phyloP scores from a whole-genome alignment of 2,113 vertebrate species.

The Hyla sarda region DNA sequence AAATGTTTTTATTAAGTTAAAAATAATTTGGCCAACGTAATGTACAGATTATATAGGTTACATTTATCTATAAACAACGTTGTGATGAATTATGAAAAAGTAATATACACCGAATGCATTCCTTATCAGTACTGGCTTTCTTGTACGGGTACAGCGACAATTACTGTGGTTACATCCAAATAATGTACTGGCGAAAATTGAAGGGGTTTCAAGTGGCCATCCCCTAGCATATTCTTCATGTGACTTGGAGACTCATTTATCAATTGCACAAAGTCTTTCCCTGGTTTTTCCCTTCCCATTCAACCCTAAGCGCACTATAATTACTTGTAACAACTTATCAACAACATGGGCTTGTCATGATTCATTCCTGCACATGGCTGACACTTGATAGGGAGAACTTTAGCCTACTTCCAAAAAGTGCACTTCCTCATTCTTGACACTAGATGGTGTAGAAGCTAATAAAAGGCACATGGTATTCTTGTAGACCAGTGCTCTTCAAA shows the following conservation, averaged over 20 bases:
- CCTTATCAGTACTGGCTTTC: constrained; percentile 46
- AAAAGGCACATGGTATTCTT: neutral
- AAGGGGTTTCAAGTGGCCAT: constrained; percentile 57
- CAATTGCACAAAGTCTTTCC: constrained; percentile 36
- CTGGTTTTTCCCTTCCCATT: constrained; percentile 57
- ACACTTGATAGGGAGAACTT: constrained; percentile 73
- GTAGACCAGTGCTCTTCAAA: too few relatives aligned
- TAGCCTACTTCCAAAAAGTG: constrained; percentile 68
- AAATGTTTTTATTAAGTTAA: constrained; percentile 60
- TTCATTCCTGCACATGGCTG: constrained; percentile 68
- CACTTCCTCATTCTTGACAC: constrained; percentile 74
- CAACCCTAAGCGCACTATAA: constrained; percentile 64
- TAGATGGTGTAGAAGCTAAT: constrained; percentile 79
- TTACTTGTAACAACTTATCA: constrained; percentile 69
- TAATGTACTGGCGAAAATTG: constrained; percentile 55
- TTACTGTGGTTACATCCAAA: constrained; percentile 44
- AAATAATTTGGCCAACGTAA: constrained; percentile 56
- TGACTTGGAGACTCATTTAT: constrained; percentile 52
- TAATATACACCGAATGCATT: constrained; percentile 53
- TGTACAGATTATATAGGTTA: constrained; percentile 56
- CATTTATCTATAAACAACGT: constrained; percentile 56
- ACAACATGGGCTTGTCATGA: constrained; percentile 67
- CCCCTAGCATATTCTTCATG: constrained; percentile 45
- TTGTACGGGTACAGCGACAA: constrained; percentile 12
- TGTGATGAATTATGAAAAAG: constrained; percentile 55